phyloP scores from a whole-genome alignment of 2,797 vertebrate species.

The Centroberyx gerrardi region DNA sequence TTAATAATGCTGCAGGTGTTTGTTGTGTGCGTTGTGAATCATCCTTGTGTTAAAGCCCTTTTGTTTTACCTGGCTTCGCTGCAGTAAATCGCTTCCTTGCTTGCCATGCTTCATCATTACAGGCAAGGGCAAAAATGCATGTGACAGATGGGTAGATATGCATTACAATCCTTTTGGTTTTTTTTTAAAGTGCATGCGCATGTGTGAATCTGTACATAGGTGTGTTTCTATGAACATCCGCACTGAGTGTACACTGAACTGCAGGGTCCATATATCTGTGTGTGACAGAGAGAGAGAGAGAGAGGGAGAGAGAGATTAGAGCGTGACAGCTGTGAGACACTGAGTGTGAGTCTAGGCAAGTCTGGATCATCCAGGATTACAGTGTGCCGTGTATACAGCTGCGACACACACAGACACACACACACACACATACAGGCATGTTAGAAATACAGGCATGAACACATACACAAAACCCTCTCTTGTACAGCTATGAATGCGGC shows the following conservation, averaged over 20 bases:
- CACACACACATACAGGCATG: slow-evolving; percentile 29
- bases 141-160: slow-evolving; percentile 59
- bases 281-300: slow-evolving; percentile 34
- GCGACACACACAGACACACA: slow-evolving; percentile 49
- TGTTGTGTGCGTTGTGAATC: slow-evolving; percentile 51
- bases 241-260: slow-evolving; percentile 23
- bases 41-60: slow-evolving; percentile 59
- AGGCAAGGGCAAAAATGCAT: slow-evolving; percentile 33
- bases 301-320: slow-evolving; percentile 79
- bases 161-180: slow-evolving; percentile 14
- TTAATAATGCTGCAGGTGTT: background rate
- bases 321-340: slow-evolving; percentile 85
- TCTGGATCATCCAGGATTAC: slow-evolving; percentile 89
- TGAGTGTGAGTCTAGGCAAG: slow-evolving; percentile 84
- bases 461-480: slow-evolving; percentile 26
- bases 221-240: slow-evolving; percentile 23
- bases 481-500: slow-evolving; percentile 17
- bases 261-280: slow-evolving; percentile 44
- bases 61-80: slow-evolving; percentile 70
- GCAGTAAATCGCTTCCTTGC: slow-evolving; percentile 32
- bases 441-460: slow-evolving; percentile 26
- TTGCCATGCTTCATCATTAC: slow-evolving; percentile 25
- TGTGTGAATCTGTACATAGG: slow-evolving; percentile 23
- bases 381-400: slow-evolving; percentile 80
- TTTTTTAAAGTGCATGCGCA: slow-evolving; percentile 6